Percentiles rank a stretch among this genome's conserved stretches.
phyloP scores from a whole-genome alignment of 2,113 vertebrate genomes.

The Camelus dromedarius region DNA sequence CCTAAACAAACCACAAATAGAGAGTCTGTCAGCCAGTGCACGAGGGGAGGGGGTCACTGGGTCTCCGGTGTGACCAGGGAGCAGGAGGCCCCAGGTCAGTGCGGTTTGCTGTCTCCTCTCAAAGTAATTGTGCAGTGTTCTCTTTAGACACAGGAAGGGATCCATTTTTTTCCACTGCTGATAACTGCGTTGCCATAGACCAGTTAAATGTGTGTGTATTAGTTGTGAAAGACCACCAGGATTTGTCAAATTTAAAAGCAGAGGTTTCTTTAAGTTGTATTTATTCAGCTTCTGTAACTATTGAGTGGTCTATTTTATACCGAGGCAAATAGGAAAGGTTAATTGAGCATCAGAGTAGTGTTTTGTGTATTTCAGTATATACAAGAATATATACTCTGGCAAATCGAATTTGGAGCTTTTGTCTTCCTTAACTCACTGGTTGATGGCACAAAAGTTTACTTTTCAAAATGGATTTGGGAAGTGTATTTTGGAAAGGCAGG shows the following conservation, averaged over 20 bases:
- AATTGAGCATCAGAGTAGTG: background rate
- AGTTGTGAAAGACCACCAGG: background rate
- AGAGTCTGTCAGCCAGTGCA: background rate
- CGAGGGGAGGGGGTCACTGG: background rate
- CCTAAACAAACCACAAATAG: slow-evolving; percentile 10
- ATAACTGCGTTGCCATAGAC: background rate
- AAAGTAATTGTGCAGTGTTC: background rate
- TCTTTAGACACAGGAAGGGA: background rate
- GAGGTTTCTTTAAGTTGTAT: background rate
- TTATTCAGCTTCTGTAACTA: background rate
- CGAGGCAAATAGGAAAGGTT: background rate
- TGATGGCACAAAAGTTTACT: background rate
- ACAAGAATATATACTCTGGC: background rate
- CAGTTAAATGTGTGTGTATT: background rate
- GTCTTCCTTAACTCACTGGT: background rate
- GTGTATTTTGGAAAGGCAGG: background rate
- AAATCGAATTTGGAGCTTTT: slow-evolving; percentile 26
- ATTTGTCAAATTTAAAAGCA: background rate
- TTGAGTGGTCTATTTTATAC: background rate
- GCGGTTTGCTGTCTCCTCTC: background rate
- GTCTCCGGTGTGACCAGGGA: background rate
- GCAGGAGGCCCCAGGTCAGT: background rate
- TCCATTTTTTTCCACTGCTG: background rate
- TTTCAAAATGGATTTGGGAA: background rate
- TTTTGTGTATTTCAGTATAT: slow-evolving; percentile 11